Evolutionary conservation across 2,797 vertebrate species (phyloP), one percentile per base, ranked within the genome.

Genomic region (Rhinichthys osculus): DNA sequence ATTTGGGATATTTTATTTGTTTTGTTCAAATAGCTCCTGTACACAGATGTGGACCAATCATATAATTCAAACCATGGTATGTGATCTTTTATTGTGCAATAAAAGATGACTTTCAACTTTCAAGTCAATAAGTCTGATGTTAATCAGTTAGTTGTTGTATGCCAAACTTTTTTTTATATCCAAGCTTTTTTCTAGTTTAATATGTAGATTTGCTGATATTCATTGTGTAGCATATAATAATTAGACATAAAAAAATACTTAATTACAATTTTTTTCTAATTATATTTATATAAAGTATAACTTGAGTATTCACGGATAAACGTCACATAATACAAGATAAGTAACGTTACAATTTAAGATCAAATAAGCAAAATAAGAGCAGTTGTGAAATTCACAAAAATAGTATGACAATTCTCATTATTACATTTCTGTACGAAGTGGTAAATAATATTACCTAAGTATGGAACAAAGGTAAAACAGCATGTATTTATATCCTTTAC

Each of bases 21-120:
- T 71, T 85, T 87, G 87, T 90, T 87, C 27, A 82, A 90, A 78
- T 86, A 87, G 89, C 89, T 89, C 94, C 91, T 93, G 92, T 94
- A 93, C 93, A 92, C 92, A 92, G 92, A 93, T 94, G 94, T 95
- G 94, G 95, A 95, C 94, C 94, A 94, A 94, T 93, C 93, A 89
- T 90, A 89, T 93, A 91, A 92, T 90, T 94, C 93, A 90, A 90
- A 93, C 94, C 93, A 93, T 94, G 93, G 92, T 94, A 91, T 95
- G 93, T 95, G 93, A 94, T 95, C 94, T 95, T 96, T 95, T 95
- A 94, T 95, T 94, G 93, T 95, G 94, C 92, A 95, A 95, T 95
- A 95, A 96, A 95, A 95, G 95, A 95, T 94, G 90, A 95, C 94
- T 93, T 95, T 95, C 93, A 95, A 94, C 91, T 93, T 94, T 92